Evolutionary conservation across 2,113 vertebrate species (phyloP), one percentile per base, ranked within the genome.

Genomic region (Epinephelus cyanopodus): DNA sequence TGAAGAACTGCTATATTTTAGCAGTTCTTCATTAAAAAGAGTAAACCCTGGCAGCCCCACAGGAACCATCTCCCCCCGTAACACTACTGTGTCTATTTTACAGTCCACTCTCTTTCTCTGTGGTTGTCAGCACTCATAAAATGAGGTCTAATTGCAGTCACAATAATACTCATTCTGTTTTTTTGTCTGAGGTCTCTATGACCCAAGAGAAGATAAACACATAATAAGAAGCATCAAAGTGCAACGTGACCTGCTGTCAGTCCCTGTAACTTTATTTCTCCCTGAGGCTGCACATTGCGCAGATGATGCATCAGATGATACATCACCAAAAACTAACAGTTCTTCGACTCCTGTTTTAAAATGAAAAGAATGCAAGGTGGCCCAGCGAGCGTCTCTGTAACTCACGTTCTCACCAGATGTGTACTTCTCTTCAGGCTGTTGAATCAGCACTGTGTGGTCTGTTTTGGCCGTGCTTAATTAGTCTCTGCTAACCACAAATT

Each of bases 401-500:
- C 54, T 2, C 8, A 13, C 0, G 42, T 33, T 47, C 45, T 48
- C 13, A 78, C 1, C n/a, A 21, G 19, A 15, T 17, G 9, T 18
- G 29, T 3, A n/a, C 25, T 56, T 15, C 52, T 52, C 37, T 21
- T 12, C 64, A 45, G 15, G 19, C 61, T 23, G 48, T 18, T 45
- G n/a, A 70, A 57, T 37, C 13, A 65, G 60, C 18, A 19, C 42
- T 21, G 66, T 17, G 17, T 45, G 19, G 58, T 64, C 48, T 57
- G 15, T 39, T 42, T 54, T 14, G 23, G 33, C 18, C 52, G 17
- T 12, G 21, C 25, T 29, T 19, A 74, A 62, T 81, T 66, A 66
- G 71, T 63, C 25, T 39, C 17, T n/a, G 14, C 72, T 60, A 69
- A 67, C 66, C 64, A 39, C 58, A 82, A n/a, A 63, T 74, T 56